phyloP scores from a whole-genome alignment of 2,888 invertebrate species.

The Philaethria dido region DNA sequence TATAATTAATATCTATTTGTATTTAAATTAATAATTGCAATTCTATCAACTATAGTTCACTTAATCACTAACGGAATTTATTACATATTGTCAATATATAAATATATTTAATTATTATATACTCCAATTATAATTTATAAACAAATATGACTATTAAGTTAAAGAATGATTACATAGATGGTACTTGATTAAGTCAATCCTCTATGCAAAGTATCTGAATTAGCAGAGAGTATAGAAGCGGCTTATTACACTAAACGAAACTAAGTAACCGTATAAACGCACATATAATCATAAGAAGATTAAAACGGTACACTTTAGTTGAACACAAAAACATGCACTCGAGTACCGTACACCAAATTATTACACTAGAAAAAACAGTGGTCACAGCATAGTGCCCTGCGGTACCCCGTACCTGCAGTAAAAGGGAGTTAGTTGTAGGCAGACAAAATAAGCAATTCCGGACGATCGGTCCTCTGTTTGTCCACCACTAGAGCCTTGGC shows the following conservation, averaged over 20 bases:
- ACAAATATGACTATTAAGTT: too few relatives aligned
- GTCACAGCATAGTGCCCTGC: conserved; percentile 62
- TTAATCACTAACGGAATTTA: too few relatives aligned
- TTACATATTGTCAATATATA: too few relatives aligned
- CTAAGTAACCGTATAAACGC: conserved; percentile 8
- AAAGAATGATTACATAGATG: too few relatives aligned
- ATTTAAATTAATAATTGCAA: too few relatives aligned
- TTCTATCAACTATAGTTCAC: too few relatives aligned
- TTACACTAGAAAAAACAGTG: conserved; percentile 64
- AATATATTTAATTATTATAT: too few relatives aligned
- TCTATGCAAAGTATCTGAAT: too few relatives aligned
- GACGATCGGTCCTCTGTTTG: conserved; percentile 81
- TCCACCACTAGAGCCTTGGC: conserved; percentile 82
- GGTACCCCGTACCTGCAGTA: conserved; percentile 73
- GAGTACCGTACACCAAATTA: conserved; percentile 66
- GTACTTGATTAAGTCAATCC: too few relatives aligned
- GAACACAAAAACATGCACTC: conserved; percentile 62
- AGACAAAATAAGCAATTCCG: conserved; percentile 84
- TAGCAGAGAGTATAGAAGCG: background rate
- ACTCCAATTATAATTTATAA: too few relatives aligned
- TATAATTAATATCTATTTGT: too few relatives aligned
- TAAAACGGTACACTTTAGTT: conserved; percentile 36
- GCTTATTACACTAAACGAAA: background rate
- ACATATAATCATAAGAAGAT: conserved; percentile 30
- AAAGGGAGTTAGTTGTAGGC: conserved; percentile 76